Evolutionary conservation across 2,888 invertebrate genomes (phyloP), one percentile per base, ranked within the genome.

Genomic region (Lamproptera curius): DNA sequence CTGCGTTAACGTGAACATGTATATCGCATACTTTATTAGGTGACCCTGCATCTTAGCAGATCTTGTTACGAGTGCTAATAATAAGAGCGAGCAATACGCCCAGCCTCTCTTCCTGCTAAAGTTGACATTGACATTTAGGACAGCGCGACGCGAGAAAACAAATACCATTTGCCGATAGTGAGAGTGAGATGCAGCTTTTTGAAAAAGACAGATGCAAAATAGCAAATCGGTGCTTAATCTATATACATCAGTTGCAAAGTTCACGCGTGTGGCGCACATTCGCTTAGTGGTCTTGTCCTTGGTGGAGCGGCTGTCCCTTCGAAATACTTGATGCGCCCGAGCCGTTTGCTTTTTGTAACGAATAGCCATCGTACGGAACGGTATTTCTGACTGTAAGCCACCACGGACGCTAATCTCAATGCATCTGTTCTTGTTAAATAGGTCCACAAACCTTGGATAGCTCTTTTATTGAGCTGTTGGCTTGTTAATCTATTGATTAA

Each of bases 51-150:
- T n/a, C n/a, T n/a, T n/a, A n/a, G n/a, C n/a, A n/a, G n/a, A n/a
- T n/a, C n/a, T n/a, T n/a, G n/a, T n/a, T n/a, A n/a, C n/a, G n/a
- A n/a, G n/a, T n/a, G n/a, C n/a, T n/a, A n/a, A n/a, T n/a, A n/a
- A n/a, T n/a, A n/a, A n/a, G n/a, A n/a, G n/a, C n/a, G n/a, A 28
- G 58, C 58, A 53, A 59, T 56, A 65, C 68, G 68, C 73, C 70
- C 72, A 69, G 64, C 82, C 81, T 82, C 80, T 66, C 72, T 23
- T 15, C 67, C 61, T 54, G 58, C 56, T 58, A 64, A 64, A 65
- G 59, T 59, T 63, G 83, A 70, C 84, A 83, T 83, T 84, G 85
- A 84, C 84, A 82, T 84, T 85, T 83, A 71, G 59, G 48, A 57
- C 60, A 58, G 57, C 58, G 59, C 2, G 2, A 28, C 9, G 17